These are phyloP conservation scores for Erithacus rubecula DNA, from an alignment of 2,797 vertebrate genomes.

Conservation along the genomic window DNA sequence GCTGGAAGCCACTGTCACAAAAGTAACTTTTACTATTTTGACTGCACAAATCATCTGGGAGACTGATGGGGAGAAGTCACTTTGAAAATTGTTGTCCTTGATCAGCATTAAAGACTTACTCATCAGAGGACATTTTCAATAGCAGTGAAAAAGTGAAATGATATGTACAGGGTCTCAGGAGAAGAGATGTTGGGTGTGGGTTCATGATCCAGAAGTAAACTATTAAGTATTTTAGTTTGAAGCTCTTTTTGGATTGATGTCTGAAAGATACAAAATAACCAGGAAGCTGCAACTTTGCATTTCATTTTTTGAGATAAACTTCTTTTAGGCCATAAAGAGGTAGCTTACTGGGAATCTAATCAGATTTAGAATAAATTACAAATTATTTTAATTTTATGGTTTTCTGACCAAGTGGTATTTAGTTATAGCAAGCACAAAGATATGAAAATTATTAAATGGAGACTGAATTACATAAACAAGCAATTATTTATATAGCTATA, in stretches of 20 bases:
- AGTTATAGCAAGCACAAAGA: not conserved
- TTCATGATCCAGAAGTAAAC: not conserved
- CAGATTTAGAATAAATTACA: not conserved
- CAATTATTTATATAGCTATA: not conserved
- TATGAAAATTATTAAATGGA: not conserved
- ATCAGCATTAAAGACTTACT: not conserved
- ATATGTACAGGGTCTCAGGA: not conserved
- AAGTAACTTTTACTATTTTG: not conserved
- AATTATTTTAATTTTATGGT: not conserved
- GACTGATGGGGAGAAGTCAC: not conserved
- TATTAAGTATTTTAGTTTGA: not conserved
- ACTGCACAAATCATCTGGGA: not conserved
- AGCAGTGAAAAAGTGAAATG: not conserved
- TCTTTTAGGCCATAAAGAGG: not conserved
- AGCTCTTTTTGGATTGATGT: not conserved
- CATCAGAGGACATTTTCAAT: not conserved
- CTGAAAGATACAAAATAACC: not conserved
- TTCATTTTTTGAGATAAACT: not conserved
- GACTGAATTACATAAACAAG: not conserved
- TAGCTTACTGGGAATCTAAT: not conserved
- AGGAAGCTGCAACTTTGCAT: not conserved
- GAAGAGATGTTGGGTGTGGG: not conserved
- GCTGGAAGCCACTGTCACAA: not conserved
- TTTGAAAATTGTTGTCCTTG: not conserved
- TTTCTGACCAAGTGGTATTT: not conserved